phyloP scores from a whole-genome alignment of 2,888 invertebrate genomes.

The Xestoiulus laeticollis region DNA sequence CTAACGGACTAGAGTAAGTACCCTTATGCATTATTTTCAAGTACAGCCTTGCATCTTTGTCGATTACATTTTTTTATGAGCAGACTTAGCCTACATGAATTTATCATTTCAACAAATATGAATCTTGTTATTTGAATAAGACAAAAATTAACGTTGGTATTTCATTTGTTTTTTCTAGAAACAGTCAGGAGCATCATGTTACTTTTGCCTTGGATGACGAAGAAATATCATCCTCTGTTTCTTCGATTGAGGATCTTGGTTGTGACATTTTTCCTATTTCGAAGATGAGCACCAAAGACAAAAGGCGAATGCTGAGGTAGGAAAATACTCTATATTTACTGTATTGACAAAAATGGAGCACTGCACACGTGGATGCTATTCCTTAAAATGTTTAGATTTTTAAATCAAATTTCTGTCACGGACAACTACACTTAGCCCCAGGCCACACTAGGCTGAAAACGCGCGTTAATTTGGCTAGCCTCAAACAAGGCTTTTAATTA shows the following conservation, averaged over 20 bases:
- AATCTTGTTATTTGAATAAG: no score
- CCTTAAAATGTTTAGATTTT: background rate
- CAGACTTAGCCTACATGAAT: no score
- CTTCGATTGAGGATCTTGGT: conserved; percentile 42
- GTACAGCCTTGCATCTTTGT: background rate
- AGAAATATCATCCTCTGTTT: conserved; percentile 40
- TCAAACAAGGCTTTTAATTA: no score
- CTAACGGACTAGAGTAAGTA: conserved; percentile 46
- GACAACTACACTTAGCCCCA: no score
- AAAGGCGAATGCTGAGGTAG: conserved; percentile 19
- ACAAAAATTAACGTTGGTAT: background rate
- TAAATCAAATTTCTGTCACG: no score
- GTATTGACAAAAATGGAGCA: background rate
- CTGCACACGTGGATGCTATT: background rate
- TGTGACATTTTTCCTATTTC: background rate
- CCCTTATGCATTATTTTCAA: background rate
- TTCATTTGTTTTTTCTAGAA: background rate
- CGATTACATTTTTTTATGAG: background rate
- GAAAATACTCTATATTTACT: background rate
- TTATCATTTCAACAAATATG: no score
- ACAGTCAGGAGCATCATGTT: conserved; percentile 48
- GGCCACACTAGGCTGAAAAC: no score
- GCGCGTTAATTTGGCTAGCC: no score
- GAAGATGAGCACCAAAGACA: conserved; percentile 30
- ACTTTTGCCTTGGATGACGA: conserved; percentile 42